Evolutionary conservation across 1,140 invertebrate species (phyloP).

Genomic region (Formica selysi): DNA sequence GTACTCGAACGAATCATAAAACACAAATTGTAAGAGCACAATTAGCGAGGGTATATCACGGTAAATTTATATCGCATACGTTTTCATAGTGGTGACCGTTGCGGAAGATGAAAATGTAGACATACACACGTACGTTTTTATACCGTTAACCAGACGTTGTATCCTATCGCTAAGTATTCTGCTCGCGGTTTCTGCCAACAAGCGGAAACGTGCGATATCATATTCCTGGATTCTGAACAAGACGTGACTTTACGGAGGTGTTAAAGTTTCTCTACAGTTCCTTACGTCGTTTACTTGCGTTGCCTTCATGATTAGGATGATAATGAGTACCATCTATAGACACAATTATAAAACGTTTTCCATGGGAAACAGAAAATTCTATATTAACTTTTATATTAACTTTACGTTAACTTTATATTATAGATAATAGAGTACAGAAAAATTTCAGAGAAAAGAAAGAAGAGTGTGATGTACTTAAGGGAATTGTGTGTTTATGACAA

Average conservation of each 20-base stretch:
- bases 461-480: background rate
- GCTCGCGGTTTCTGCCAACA: conserved; percentile 52
- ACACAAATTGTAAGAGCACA: conserved; percentile 40
- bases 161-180: conserved; percentile 53
- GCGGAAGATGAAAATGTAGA: background rate
- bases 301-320: conserved; percentile 38
- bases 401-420: background rate
- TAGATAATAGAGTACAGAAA: background rate
- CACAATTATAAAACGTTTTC: conserved; percentile 1
- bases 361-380: background rate
- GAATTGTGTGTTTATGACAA: background rate
- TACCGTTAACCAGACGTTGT: conserved; percentile 46
- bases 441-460: background rate
- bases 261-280: conserved; percentile 47
- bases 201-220: conserved; percentile 51
- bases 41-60: conserved; percentile 31
- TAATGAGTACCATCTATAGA: conserved; percentile 30
- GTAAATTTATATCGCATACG: conserved; percentile 14
- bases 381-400: background rate
- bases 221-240: conserved; percentile 49
- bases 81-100: background rate
- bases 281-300: conserved; percentile 35
- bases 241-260: conserved; percentile 49
- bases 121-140: conserved; percentile 10
- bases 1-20: conserved; percentile 41